phyloP scores from a whole-genome alignment of 2,113 vertebrate species.

The Sitta europaea region DNA sequence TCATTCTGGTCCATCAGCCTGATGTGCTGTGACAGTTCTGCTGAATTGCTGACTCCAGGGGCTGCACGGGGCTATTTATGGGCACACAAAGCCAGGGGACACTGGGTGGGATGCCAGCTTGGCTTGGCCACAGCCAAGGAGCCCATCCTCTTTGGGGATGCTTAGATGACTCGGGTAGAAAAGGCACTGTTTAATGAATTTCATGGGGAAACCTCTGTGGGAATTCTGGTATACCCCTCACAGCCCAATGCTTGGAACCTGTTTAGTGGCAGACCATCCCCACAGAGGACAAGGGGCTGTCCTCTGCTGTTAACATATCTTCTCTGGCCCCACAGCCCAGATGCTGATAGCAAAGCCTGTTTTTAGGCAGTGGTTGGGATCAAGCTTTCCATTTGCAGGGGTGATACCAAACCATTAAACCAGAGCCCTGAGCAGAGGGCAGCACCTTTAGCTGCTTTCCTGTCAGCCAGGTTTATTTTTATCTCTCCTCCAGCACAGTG shows the following conservation, averaged over 20 bases:
- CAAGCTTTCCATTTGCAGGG: not conserved
- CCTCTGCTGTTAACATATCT: not conserved
- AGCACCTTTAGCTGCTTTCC: not conserved
- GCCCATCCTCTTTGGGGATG: not conserved
- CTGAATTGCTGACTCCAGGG: not conserved
- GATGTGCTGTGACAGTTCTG: not conserved
- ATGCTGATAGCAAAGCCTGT: not conserved
- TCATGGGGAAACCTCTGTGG: rapidly evolving
- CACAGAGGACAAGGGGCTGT: rapidly evolving
- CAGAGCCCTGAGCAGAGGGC: not conserved
- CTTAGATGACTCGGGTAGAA: not conserved
- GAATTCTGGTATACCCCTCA: not conserved
- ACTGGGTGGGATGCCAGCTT: not conserved
- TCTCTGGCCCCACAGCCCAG: not conserved
- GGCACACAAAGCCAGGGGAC: not conserved
- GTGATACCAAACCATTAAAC: not conserved
- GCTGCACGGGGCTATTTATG: not conserved
- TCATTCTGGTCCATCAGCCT: not conserved
- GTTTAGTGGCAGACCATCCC: not conserved
- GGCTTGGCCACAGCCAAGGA: not conserved
- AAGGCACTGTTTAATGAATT: rapidly evolving
- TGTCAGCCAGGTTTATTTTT: not conserved
- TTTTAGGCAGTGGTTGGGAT: not conserved
- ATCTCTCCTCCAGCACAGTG: not conserved
- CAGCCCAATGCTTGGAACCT: rapidly evolving